Evolutionary conservation across 2,888 invertebrate species (phyloP), one percentile per base, ranked within the genome.

Genomic region (Sympetrum striolatum): DNA sequence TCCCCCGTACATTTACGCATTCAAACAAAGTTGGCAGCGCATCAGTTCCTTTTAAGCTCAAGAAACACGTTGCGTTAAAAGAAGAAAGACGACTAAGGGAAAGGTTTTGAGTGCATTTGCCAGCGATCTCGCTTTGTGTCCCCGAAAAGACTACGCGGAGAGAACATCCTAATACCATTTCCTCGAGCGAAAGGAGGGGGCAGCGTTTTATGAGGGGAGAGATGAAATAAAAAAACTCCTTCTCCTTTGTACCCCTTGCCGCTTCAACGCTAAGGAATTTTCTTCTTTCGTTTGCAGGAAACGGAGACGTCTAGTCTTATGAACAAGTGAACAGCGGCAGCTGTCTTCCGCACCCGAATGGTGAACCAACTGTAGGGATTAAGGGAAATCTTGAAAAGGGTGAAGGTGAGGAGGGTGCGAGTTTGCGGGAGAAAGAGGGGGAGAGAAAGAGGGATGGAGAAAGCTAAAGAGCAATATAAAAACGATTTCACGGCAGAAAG

Each of bases 21-120:
- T 86, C 86, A 86, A 86, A 86, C 86, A 86, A 86, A 86, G 86
- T 86, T 86, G 60, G 86, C 86, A 37, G 22, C 60, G 60, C n/a
- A 48, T 35, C 60, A 35, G 22, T 86, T 64, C 37, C 86, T 86
- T 86, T 64, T 37, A 64, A 15, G 31, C 86, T 39, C n/a, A 60
- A 86, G 86, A 60, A 86, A 86, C 86, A 86, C 35, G 86, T 58
- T 44, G 31, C 48, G 81, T 58, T 10, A 60, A 37, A 86, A 64
- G 60, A 53, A 86, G 22, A 12, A 8, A 37, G 60, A 86, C 86
- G 60, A 22, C 86, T 37, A 39, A 18, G 86, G 81, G 37, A 37
- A 60, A 64, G 86, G 86, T 64, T 86, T 86, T 35, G 86, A 58
- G 60, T 37, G 60, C 86, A 86, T 73, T 73, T 73, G 73, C 60